Percentiles rank a stretch among this genome's conserved stretches.
Conservation (phyloP, 92 coral and sea anemone species). For the Parazoanthus swiftii region DNA sequence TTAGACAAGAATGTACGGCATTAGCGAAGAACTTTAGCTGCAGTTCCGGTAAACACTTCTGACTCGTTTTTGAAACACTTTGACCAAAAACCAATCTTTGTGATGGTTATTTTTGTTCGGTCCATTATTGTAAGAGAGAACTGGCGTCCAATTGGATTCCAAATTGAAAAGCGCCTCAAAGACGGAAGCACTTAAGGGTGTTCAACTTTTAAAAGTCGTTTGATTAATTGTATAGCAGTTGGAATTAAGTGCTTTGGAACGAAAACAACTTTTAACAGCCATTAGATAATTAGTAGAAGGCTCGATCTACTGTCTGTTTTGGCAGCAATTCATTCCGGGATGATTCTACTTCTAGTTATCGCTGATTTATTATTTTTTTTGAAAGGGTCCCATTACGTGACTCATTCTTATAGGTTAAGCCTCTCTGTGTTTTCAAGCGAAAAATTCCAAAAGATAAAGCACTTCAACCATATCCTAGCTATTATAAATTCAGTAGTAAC, state of each 20-base stretch:
- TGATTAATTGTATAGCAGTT: conserved; percentile 14
- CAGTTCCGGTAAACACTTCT: conserved; percentile 21
- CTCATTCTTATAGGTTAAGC: too few species aligned
- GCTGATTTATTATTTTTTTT: neutral
- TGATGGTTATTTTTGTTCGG: neutral
- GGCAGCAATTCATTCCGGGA: conserved; percentile 1
- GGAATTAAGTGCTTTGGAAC: conserved; percentile 18
- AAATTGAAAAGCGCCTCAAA: neutral
- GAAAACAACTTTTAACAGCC: conserved; percentile 28
- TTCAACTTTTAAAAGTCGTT: neutral
- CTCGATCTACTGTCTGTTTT: neutral
- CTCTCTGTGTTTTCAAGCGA: neutral
- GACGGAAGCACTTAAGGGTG: conserved; percentile 19
- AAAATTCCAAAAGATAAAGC: too few species aligned
- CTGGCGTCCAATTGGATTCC: conserved; percentile 3
- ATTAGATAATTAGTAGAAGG: neutral
- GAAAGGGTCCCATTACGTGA: neutral
- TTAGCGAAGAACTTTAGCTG: neutral
- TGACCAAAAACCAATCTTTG: neutral
- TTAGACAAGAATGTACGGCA: conserved; percentile 19
- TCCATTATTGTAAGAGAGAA: neutral
- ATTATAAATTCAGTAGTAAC: too few species aligned
- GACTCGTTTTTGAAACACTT: neutral
- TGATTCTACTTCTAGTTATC: neutral
- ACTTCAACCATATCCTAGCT: too few species aligned